A percentile compares a stretch with the other conserved stretches of the same genome.
Evolutionary conservation across 2,888 invertebrate species (phyloP).

Genomic region (Clivina fossor): DNA sequence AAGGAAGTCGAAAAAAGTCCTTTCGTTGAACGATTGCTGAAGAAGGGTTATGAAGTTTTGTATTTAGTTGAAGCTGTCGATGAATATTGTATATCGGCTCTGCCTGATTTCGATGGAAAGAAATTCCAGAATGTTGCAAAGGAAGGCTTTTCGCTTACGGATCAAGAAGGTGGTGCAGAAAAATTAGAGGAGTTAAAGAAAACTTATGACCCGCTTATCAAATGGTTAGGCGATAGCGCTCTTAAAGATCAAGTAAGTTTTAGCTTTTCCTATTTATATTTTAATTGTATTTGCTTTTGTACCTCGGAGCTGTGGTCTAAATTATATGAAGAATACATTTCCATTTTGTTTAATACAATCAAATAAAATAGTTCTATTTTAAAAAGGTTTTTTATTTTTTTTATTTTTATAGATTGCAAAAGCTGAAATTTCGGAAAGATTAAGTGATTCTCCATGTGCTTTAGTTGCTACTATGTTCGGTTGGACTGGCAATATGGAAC

Average conservation of each 20-base stretch:
- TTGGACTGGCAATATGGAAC: slow-evolving; percentile 99
- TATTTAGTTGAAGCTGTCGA: slow-evolving; percentile 96
- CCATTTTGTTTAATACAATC: no score
- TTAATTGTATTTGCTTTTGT: slow-evolving; percentile 12
- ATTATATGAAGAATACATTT: no score
- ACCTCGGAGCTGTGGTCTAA: no score
- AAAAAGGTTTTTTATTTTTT: slow-evolving; percentile 20
- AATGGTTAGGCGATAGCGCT: slow-evolving; percentile 71
- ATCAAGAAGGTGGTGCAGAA: slow-evolving; percentile 70
- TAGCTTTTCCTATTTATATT: slow-evolving; percentile 12
- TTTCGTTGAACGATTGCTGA: slow-evolving; percentile 91
- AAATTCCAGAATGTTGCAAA: slow-evolving; percentile 99
- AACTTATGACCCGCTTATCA: slow-evolving; percentile 84
- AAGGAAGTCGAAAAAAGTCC: slow-evolving; percentile 89
- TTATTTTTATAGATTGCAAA: slow-evolving; percentile 61
- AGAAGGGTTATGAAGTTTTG: slow-evolving; percentile 90
- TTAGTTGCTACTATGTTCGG: slow-evolving; percentile 95
- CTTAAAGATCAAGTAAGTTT: slow-evolving; percentile 54
- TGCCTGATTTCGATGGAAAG: slow-evolving; percentile 98
- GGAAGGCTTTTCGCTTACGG: slow-evolving; percentile 89
- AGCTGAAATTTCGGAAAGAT: slow-evolving; percentile 82
- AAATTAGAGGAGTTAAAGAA: slow-evolving; percentile 73
- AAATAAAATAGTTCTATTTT: no score
- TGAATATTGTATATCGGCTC: slow-evolving; percentile 93
- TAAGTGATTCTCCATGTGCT: slow-evolving; percentile 92